Percentiles rank a stretch among this genome's conserved stretches.
phyloP scores from a whole-genome alignment of 1,140 invertebrate genomes.

The Habropoda laboriosa region DNA sequence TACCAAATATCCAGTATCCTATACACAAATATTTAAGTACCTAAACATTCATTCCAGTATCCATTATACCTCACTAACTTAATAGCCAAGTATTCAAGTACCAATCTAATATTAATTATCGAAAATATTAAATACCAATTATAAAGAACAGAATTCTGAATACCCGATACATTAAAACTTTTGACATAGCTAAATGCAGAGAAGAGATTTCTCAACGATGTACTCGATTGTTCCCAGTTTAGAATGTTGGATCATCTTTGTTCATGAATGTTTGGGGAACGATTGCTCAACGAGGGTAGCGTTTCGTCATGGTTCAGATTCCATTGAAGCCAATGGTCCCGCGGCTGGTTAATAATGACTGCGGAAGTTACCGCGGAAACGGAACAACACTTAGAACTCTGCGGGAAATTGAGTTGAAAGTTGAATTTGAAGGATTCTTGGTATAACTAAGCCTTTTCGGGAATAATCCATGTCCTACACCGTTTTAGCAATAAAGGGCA shows the following conservation, averaged over 20 bases:
- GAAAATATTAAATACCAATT: too few relatives aligned
- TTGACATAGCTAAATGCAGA: too few relatives aligned
- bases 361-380: conserved; percentile 25
- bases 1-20: too few relatives aligned
- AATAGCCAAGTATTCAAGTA: too few relatives aligned
- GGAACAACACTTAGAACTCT: conserved; percentile 16
- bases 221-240: neutral
- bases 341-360: neutral
- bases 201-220: too few relatives aligned
- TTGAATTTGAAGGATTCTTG: conserved; percentile 23
- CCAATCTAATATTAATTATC: too few relatives aligned
- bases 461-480: neutral
- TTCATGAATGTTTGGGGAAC: neutral
- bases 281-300: neutral
- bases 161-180: too few relatives aligned
- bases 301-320: conserved; percentile 8
- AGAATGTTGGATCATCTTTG: neutral
- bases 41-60: too few relatives aligned
- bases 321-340: conserved; percentile 1
- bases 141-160: too few relatives aligned
- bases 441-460: neutral
- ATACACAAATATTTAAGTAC: too few relatives aligned
- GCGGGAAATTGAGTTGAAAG: conserved; percentile 26
- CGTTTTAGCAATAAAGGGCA: neutral
- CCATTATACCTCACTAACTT: too few relatives aligned